These are phyloP conservation scores for Mormyrus proboscirostris DNA, from an alignment of 2,797 vertebrate genomes.

Conservation along the genomic window DNA sequence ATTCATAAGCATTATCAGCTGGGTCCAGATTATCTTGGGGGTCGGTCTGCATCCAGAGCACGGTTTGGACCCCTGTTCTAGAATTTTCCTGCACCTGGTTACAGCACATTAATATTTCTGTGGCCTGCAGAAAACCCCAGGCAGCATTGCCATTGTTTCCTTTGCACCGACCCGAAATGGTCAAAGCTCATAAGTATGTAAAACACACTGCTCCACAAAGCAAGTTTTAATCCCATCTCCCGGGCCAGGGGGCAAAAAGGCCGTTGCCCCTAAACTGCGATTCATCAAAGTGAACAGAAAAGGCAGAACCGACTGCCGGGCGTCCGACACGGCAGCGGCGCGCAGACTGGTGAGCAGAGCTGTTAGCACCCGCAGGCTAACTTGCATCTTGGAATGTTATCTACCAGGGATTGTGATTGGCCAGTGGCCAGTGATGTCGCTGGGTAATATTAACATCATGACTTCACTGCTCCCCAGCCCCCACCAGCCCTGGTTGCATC, in stretches of 20 bases:
- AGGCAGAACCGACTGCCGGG: neutral
- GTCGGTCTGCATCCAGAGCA: neutral
- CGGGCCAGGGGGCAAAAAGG: neutral
- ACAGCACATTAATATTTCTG: neutral
- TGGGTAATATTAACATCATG: neutral
- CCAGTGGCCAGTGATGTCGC: neutral
- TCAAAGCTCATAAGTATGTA: conserved; percentile 19
- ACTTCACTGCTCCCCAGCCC: neutral
- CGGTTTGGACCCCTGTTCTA: neutral
- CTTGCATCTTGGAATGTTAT: neutral
- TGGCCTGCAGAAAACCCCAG: neutral
- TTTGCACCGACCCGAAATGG: neutral
- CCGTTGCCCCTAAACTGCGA: neutral
- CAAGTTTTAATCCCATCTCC: conserved; percentile 16
- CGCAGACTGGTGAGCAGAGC: neutral
- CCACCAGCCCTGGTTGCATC: neutral
- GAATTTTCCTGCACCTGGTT: neutral
- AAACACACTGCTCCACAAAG: conserved; percentile 1
- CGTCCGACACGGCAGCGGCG: neutral
- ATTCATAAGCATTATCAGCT: neutral
- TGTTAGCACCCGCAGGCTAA: neutral
- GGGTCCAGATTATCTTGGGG: neutral
- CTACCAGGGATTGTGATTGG: neutral
- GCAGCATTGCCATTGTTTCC: neutral
- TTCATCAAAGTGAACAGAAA: neutral